A percentile compares a stretch with the other conserved stretches of the same genome.
phyloP scores from a whole-genome alignment of 2,888 invertebrate genomes.

The Diarsia brunnea region DNA sequence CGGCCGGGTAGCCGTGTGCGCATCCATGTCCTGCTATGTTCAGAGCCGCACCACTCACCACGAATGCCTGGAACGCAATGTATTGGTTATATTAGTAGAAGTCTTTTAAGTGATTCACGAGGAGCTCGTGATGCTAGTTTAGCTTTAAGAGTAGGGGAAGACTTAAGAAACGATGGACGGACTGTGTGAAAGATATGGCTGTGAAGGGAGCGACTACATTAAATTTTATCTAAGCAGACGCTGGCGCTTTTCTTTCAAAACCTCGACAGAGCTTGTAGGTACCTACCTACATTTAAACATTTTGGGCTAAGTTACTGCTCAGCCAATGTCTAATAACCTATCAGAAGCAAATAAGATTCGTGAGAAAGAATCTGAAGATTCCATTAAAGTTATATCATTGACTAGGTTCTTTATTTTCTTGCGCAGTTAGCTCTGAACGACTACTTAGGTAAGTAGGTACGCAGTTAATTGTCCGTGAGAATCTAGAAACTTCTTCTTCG shows the following conservation, averaged over 20 bases:
- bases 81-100: slow-evolving; percentile 5
- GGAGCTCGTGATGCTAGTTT: background rate
- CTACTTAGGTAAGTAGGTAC: background rate
- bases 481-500: background rate
- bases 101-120: background rate
- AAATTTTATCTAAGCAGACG: no score
- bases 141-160: background rate
- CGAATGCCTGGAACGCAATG: slow-evolving; percentile 81
- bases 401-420: slow-evolving; percentile 16
- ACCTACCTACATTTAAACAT: no score
- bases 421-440: slow-evolving; percentile 16
- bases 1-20: slow-evolving; percentile 87
- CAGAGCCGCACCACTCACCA: slow-evolving; percentile 86
- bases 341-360: no score
- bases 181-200: background rate
- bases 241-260: no score
- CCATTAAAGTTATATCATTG: background rate
- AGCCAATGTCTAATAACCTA: no score
- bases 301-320: no score
- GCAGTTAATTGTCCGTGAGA: slow-evolving; percentile 34
- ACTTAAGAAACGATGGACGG: background rate
- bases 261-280: no score
- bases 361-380: slow-evolving; percentile 10
- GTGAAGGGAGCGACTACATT: background rate
- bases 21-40: slow-evolving; percentile 88